Base-by-base conservation (phyloP, 2,888 invertebrate species). In the Aproaerema taeniolella region DNA sequence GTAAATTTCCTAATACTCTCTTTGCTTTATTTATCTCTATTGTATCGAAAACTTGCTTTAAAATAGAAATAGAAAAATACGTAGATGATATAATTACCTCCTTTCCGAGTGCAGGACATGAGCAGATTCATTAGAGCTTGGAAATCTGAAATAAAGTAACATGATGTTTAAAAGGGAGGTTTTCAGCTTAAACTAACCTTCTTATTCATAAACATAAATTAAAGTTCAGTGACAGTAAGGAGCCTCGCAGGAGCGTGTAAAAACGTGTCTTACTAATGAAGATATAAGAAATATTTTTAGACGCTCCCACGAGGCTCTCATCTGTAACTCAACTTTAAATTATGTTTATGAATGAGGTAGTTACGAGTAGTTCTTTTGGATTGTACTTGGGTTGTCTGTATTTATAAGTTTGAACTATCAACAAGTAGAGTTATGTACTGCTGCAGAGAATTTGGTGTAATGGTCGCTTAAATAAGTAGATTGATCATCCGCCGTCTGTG, bases 121-220 rank as follows among this genome's bases (percentile, higher is more conserved):
- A 76, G 38, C 0, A 56, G 43, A 13, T 62, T 61, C 9, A 69
- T 55, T 0, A 70, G 62, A 0, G 66, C 66, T 5, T 58, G 65
- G 50, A 72, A 39, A 43, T 78, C 78, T 79, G 69, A 16, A 63
- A 66, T 24, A 39, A 31, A 42, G 42, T 9, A 13, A 20, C 20
- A 20, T 6, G 7, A 7, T 20, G 20, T n/a, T 20, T 20, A 20
- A 20, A 20, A 20, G 5, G 20, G 7, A 20, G 20, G 20, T 20
- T 20, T 20, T n/a, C n/a, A n/a, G n/a, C n/a, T n/a, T n/a, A n/a
- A n/a, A n/a, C n/a, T n/a, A n/a, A n/a, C n/a, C n/a, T n/a, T n/a
- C n/a, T n/a, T n/a, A n/a, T n/a, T n/a, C n/a, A n/a, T n/a, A n/a
- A n/a, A n/a, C n/a, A n/a, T n/a, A n/a, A n/a, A n/a, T n/a, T n/a